These are phyloP conservation scores for Actinia equina DNA, from an alignment of 64 coral and sea anemone genomes.

Conservation along the genomic window DNA sequence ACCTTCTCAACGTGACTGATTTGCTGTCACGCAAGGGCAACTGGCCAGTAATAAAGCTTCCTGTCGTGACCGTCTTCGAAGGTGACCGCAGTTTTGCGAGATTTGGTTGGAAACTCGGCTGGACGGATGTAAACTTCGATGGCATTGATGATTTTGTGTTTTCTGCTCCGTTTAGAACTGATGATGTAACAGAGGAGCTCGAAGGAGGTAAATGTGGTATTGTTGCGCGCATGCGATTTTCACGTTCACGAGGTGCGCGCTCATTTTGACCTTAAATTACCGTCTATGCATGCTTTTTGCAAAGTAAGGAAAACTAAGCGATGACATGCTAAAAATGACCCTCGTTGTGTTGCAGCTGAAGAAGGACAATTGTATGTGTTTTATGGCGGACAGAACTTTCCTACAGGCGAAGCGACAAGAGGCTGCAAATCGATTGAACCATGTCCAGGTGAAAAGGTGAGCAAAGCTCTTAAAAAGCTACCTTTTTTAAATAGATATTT, in stretches of 20 bases:
- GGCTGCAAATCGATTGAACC: constrained; percentile 63
- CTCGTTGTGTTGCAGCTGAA: constrained; percentile 46
- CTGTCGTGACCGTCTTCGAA: constrained; percentile 57
- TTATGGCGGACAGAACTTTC: constrained; percentile 70
- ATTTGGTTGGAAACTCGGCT: constrained; percentile 73
- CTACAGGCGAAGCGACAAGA: constrained; percentile 71
- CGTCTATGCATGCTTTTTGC: too few relatives aligned
- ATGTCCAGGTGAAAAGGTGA: constrained; percentile 77
- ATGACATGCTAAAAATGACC: background rate
- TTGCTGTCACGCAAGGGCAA: constrained; percentile 33
- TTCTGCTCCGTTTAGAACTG: constrained; percentile 85
- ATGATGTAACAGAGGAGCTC: constrained; percentile 77
- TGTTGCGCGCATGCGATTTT: background rate
- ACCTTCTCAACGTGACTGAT: constrained; percentile 55
- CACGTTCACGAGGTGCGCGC: too few relatives aligned
- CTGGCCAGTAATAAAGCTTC: constrained; percentile 16
- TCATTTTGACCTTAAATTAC: too few relatives aligned
- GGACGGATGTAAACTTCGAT: constrained; percentile 75
- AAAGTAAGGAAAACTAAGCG: background rate
- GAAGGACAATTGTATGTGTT: constrained; percentile 75
- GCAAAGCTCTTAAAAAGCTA: background rate
- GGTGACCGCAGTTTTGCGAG: constrained; percentile 90
- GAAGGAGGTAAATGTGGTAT: constrained; percentile 46
- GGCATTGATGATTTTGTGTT: constrained; percentile 76
- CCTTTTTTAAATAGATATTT: too few relatives aligned